Evolutionary conservation across 2,113 vertebrate species (phyloP).

Genomic region (Copsychus sechellarum): DNA sequence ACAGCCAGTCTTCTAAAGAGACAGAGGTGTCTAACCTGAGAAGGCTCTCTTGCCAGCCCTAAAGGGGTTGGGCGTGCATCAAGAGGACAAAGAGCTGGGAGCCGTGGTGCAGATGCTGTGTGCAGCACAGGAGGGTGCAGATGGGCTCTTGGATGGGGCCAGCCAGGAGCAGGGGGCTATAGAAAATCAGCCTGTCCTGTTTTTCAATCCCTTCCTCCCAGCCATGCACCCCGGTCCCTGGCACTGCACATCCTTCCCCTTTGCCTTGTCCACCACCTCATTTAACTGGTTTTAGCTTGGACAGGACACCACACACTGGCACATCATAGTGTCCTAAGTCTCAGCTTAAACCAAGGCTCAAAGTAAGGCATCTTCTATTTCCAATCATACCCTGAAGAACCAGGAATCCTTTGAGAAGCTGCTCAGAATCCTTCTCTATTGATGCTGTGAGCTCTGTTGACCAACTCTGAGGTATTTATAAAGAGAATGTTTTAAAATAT

Average conservation of each 20-base stretch:
- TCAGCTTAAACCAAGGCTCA: not conserved
- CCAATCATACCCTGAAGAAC: not conserved
- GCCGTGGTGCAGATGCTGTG: fast-evolving
- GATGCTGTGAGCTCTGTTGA: not conserved
- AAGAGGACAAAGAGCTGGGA: not conserved
- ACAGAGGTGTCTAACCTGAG: no score
- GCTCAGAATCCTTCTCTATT: not conserved
- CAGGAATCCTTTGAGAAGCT: not conserved
- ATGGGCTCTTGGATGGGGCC: fast-evolving
- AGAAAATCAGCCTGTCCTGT: not conserved
- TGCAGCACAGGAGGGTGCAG: not conserved
- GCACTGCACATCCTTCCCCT: no score
- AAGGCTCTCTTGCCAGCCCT: not conserved
- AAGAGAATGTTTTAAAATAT: not conserved
- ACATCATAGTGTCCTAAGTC: not conserved
- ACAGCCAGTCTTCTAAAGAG: not conserved
- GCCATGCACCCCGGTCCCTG: not conserved
- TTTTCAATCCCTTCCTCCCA: not conserved
- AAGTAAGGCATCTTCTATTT: not conserved
- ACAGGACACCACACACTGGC: not conserved
- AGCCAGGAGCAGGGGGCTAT: not conserved
- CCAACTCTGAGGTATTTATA: not conserved
- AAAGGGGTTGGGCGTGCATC: fast-evolving
- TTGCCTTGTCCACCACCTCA: no score
- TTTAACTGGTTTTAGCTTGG: not conserved